phyloP scores from a whole-genome alignment of 2,113 vertebrate genomes.

The Pycnonotus jocosus region DNA sequence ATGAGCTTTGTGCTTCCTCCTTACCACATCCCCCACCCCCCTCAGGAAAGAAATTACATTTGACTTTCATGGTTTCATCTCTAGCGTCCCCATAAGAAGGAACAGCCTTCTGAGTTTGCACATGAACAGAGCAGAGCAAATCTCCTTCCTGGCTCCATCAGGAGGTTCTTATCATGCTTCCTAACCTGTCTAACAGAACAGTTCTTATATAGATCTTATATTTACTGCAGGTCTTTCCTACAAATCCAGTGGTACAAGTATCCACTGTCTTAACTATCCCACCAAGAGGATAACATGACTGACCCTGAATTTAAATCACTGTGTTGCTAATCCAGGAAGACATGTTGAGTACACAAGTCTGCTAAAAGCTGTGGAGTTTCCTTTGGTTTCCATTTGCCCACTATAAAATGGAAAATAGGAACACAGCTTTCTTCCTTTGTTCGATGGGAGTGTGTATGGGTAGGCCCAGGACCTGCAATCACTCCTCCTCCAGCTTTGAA shows the following conservation, averaged over 20 bases:
- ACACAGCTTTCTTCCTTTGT: background rate
- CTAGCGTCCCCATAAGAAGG: background rate
- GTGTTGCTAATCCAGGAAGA: background rate
- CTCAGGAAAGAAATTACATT: background rate
- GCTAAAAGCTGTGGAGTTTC: background rate
- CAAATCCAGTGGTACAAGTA: background rate
- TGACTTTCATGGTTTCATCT: background rate
- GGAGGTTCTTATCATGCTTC: background rate
- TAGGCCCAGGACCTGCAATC: background rate
- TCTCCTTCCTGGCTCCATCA: background rate
- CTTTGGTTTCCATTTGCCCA: background rate
- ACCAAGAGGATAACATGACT: background rate
- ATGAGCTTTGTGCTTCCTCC: background rate
- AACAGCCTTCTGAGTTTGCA: background rate
- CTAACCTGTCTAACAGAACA: background rate
- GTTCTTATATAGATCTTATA: background rate
- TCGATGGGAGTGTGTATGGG: background rate
- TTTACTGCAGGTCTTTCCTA: background rate
- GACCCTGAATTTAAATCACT: background rate
- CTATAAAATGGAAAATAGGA: background rate
- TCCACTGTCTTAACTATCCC: background rate
- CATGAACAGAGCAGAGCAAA: background rate
- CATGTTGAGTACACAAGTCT: background rate
- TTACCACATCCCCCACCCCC: accelerated
- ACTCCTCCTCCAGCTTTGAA: background rate